Conservation (phyloP, 2,113 vertebrate species). For the Rhinichthys klamathensis region DNA sequence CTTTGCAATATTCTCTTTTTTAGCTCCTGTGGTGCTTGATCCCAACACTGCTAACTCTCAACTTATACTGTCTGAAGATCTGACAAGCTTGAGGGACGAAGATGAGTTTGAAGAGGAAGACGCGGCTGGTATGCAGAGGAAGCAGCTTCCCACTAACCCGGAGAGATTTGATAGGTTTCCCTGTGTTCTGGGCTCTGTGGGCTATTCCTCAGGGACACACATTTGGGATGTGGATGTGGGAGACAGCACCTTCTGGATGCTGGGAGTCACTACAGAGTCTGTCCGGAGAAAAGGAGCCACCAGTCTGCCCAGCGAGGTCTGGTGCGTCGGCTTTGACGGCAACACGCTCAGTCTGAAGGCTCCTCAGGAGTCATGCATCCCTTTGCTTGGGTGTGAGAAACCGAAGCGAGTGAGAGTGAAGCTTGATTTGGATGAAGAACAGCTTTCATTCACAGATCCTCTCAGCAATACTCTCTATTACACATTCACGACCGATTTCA, state of each 20-base stretch:
- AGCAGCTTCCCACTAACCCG: slow-evolving; percentile 17
- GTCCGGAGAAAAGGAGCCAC: slow-evolving; percentile 15
- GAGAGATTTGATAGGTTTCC: slow-evolving; percentile 30
- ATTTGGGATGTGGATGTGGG: slow-evolving; percentile 48
- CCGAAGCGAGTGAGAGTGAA: slow-evolving; percentile 3
- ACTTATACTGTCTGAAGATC: slow-evolving; percentile 39
- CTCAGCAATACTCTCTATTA: neutral
- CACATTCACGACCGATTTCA: neutral
- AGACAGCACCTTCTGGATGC: slow-evolving; percentile 44
- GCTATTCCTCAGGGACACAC: slow-evolving; percentile 41
- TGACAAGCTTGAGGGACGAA: slow-evolving; percentile 39
- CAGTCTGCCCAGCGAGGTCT: slow-evolving; percentile 9
- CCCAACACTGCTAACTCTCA: slow-evolving; percentile 48
- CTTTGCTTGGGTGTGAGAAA: neutral
- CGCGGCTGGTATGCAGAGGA: neutral
- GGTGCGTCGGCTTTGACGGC: neutral
- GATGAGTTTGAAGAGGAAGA: slow-evolving; percentile 24
- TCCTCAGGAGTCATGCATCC: neutral
- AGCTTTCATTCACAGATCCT: neutral
- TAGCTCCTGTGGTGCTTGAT: slow-evolving; percentile 14
- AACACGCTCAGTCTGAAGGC: neutral
- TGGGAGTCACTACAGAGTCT: slow-evolving; percentile 36
- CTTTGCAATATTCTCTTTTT: neutral
- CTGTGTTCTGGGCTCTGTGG: slow-evolving; percentile 44
- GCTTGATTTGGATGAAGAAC: neutral